Evolutionary conservation across 2,888 invertebrate genomes (phyloP), one percentile per base, ranked within the genome.

Genomic region (Hipparchia semele): DNA sequence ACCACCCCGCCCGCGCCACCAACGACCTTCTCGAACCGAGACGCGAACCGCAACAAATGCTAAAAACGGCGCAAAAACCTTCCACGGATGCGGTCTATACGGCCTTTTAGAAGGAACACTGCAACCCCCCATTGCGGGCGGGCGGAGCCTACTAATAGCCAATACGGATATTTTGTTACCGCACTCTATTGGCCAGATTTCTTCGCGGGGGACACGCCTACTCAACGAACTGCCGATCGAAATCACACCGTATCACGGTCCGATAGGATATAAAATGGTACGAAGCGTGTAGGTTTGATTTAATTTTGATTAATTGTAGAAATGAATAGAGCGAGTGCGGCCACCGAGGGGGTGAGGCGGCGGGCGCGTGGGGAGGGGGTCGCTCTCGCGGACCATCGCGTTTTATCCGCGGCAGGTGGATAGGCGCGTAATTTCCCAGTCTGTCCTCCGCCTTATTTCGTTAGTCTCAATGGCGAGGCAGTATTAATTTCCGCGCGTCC

Each of bases 171-270:
- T 92, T 92, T 92, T 90, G 92, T 94, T 94, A 94, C 92, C 92
- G 91, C 90, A 90, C 91, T 93, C 91, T 94, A 95, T 95, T 95
- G 95, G 95, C 94, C 92, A 94, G 93, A 94, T 91, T 90, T 89
- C 89, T 91, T 91, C 90, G 87, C 90, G 91, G 86, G 87, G 82
- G 89, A 85, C 89, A 90, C 94, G 94, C 94, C 94, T 85, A 83
- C 85, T 84, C 82, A 80, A 76, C 78, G 73, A 69, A 65, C 73
- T 73, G 80, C 78, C 83, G 81, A 64, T 74, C 78, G 77, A 88
- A 87, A 84, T 81, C 65, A 72, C 76, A 86, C 91, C 80, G 75
- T 90, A 81, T 69, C 51, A 13, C 54, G 23, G 69, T 7, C 73
- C 51, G 56, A 80, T 87, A 90, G 80, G 82, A 74, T 83, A 81